Base-by-base conservation (phyloP, 2,888 invertebrate species). In the Brachyptera putata region DNA sequence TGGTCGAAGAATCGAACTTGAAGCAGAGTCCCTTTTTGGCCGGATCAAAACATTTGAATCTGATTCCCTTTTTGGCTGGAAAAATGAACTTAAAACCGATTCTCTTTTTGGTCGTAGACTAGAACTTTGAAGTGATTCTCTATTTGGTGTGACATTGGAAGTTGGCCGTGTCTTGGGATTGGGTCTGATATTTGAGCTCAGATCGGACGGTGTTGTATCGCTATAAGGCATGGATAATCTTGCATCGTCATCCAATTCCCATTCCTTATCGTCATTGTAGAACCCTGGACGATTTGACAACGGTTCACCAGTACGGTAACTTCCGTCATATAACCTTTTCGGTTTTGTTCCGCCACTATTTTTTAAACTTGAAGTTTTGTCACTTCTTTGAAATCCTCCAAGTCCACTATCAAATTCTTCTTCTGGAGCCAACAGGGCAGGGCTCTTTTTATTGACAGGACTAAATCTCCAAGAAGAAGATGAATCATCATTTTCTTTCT, bases 251-350 rank as follows among this genome's bases (percentile, higher is more conserved):
- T 84, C 85, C 57, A 89, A 75, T 72, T 89, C 89, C 85, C 87
- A 88, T 63, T 84, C 82, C 74, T 90, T 90, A 66, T 87, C 86
- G 67, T 89, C 89, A 76, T 91, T 91, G 63, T 89, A 88, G 67
- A 85, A 81, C 64, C 85, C 80, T 39, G 92, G 90, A 70, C 84
- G 82, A 66, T 82, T 80, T 0, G 84, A 79, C 66, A 93, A 75
- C 56, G 93, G 93, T 76, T 94, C 93, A 71, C 91, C 80, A 9
- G 93, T 94, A 66, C 86, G 81, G 74, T 94, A 94, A 56, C 85
- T 84, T 74, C 83, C 86, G 71, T 93, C 92, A 73, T 91, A 93
- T 67, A 80, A 84, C 66, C 86, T 80, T 67, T 84, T 81, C 73
- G 86, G 87, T 75, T 84, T 86, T 62, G 67, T 58, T 3, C 39